phyloP scores from a whole-genome alignment of 2,113 vertebrate genomes.

The Okapia johnstoni region DNA sequence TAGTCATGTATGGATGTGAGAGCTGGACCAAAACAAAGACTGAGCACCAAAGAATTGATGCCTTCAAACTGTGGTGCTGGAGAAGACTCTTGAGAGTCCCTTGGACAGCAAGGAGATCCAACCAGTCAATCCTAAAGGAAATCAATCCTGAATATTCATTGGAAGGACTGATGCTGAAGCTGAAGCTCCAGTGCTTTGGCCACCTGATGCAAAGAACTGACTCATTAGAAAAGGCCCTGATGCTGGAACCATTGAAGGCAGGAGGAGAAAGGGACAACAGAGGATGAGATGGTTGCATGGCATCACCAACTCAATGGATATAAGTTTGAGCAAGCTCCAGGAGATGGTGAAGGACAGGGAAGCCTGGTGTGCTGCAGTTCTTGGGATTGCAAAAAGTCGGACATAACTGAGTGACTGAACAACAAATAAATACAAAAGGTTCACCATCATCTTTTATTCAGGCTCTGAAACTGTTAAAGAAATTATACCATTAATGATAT shows the following conservation, averaged over 20 bases:
- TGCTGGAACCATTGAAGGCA: neutral
- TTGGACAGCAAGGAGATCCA: neutral
- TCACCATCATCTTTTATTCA: neutral
- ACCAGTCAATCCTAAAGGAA: neutral
- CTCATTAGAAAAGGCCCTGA: neutral
- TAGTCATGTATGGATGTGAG: neutral
- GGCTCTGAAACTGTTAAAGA: conserved; percentile 15
- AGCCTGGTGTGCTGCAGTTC: neutral
- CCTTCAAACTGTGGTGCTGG: neutral
- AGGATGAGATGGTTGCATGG: neutral
- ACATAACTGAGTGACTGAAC: neutral
- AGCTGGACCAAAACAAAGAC: neutral
- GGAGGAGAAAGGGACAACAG: neutral
- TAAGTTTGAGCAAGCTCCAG: neutral
- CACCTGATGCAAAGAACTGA: neutral
- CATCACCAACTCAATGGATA: neutral
- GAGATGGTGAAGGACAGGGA: neutral
- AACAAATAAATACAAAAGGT: neutral
- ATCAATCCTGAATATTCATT: neutral
- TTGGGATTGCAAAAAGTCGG: fast-evolving
- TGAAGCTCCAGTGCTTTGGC: neutral
- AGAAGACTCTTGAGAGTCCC: neutral
- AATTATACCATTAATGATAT: neutral
- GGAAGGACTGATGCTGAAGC: neutral
- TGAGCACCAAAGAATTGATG: neutral